Evolutionary conservation across 2,797 vertebrate genomes (phyloP).

Genomic region (Alfaro cultratus): DNA sequence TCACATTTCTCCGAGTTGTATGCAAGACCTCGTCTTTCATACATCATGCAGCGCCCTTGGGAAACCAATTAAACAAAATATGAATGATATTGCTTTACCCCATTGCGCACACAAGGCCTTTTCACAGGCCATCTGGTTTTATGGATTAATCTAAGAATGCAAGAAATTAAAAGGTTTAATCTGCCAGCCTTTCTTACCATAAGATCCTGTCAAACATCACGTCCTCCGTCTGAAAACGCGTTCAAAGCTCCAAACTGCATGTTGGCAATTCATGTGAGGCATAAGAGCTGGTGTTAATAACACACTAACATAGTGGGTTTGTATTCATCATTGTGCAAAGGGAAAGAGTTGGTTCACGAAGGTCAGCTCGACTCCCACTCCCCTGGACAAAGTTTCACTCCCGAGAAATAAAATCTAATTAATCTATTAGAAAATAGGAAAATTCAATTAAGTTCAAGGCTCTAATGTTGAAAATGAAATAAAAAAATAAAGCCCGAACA

Average conservation of each 20-base stretch:
- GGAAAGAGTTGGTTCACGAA: slow-evolving; percentile 11
- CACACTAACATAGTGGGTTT: background rate
- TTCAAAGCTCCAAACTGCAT: slow-evolving; percentile 19
- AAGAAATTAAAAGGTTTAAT: slow-evolving; percentile 74
- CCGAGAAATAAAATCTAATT: slow-evolving; percentile 49
- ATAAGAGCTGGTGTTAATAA: background rate
- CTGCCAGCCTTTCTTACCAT: slow-evolving; percentile 64
- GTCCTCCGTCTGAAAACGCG: slow-evolving; percentile 23
- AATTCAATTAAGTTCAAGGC: slow-evolving; percentile 65
- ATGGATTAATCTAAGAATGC: slow-evolving; percentile 74
- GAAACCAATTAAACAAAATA: slow-evolving; percentile 81
- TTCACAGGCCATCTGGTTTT: slow-evolving; percentile 75
- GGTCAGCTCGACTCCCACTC: slow-evolving; percentile 21
- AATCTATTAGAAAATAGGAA: slow-evolving; percentile 67
- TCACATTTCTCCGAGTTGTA: slow-evolving; percentile 51
- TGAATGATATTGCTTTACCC: slow-evolving; percentile 76
- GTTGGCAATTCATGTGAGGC: slow-evolving; percentile 16
- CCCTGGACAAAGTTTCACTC: slow-evolving; percentile 25
- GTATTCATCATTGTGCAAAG: slow-evolving; percentile 12
- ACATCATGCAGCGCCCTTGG: slow-evolving; percentile 70
- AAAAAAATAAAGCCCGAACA: slow-evolving; percentile 45
- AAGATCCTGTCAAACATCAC: slow-evolving; percentile 32
- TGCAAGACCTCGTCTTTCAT: slow-evolving; percentile 59
- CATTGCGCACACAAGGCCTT: slow-evolving; percentile 65
- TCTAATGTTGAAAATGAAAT: slow-evolving; percentile 69